Percentiles rank a stretch among this genome's conserved stretches.
Evolutionary conservation across 2,113 vertebrate species (phyloP).

Genomic region (Ameiurus melas): DNA sequence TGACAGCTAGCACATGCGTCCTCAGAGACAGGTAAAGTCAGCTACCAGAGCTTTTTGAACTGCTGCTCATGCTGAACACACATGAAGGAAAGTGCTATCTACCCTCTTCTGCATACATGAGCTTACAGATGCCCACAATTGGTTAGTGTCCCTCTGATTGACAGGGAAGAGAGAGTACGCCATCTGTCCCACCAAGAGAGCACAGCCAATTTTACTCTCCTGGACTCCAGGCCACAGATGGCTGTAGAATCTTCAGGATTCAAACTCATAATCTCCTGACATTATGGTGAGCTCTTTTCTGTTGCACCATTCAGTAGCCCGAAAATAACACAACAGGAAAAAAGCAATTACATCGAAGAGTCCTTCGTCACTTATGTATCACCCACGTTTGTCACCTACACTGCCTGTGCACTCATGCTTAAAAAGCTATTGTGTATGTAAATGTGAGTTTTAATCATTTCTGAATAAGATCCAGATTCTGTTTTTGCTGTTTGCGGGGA

Average conservation of each 20-base stretch:
- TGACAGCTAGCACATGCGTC: not conserved
- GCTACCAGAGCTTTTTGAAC: not conserved
- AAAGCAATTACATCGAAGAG: constrained; percentile 9
- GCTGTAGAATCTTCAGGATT: not conserved
- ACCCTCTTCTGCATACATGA: not conserved
- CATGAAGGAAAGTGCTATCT: not conserved
- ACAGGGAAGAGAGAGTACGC: not conserved
- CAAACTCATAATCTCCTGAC: not conserved
- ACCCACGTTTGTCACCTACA: not conserved
- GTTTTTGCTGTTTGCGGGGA: not conserved
- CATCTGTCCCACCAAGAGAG: not conserved
- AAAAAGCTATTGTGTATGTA: not conserved
- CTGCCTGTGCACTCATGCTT: constrained; percentile 2
- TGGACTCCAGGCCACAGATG: not conserved
- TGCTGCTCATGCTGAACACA: not conserved
- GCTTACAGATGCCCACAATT: not conserved
- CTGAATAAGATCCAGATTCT: not conserved
- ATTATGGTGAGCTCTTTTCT: not conserved
- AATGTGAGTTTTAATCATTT: constrained; percentile 1
- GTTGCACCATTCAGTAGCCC: not conserved
- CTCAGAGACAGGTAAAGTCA: not conserved
- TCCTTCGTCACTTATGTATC: not conserved
- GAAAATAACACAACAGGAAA: not conserved
- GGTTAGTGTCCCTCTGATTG: not conserved
- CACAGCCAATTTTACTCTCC: not conserved